phyloP scores from a whole-genome alignment of 2,888 invertebrate genomes.

The Pogonocherus hispidulus region DNA sequence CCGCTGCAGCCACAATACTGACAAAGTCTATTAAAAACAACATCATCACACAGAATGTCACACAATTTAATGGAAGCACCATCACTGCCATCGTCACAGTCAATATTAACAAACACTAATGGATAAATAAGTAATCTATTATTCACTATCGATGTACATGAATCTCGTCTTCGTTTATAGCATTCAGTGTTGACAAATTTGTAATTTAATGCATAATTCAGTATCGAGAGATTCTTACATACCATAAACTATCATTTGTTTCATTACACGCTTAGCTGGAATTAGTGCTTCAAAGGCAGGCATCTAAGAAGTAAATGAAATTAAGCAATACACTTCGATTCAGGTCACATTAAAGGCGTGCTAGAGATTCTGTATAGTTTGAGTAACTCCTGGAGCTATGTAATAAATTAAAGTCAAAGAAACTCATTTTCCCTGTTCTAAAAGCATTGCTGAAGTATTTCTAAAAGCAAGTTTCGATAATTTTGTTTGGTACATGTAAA shows the following conservation, averaged over 20 bases:
- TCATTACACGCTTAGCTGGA: slow-evolving; percentile 8
- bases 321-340: slow-evolving; percentile 12
- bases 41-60: slow-evolving; percentile 39
- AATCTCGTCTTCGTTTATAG: not conserved
- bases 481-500: too few species aligned
- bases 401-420: slow-evolving; percentile 13
- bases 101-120: slow-evolving; percentile 1
- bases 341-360: not conserved
- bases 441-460: not conserved
- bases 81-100: slow-evolving; percentile 35
- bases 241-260: slow-evolving; percentile 4
- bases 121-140: not conserved
- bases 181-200: slow-evolving; percentile 3
- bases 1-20: not conserved
- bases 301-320: slow-evolving; percentile 9
- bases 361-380: not conserved
- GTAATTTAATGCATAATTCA: slow-evolving; percentile 6
- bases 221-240: not conserved
- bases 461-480: too few species aligned
- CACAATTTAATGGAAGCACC: slow-evolving; percentile 36
- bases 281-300: not conserved
- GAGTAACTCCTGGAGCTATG: slow-evolving; percentile 10
- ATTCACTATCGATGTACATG: not conserved
- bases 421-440: not conserved
- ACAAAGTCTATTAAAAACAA: slow-evolving; percentile 33